Conservation (phyloP, 2,888 invertebrate species). For the Agrotis puta region DNA sequence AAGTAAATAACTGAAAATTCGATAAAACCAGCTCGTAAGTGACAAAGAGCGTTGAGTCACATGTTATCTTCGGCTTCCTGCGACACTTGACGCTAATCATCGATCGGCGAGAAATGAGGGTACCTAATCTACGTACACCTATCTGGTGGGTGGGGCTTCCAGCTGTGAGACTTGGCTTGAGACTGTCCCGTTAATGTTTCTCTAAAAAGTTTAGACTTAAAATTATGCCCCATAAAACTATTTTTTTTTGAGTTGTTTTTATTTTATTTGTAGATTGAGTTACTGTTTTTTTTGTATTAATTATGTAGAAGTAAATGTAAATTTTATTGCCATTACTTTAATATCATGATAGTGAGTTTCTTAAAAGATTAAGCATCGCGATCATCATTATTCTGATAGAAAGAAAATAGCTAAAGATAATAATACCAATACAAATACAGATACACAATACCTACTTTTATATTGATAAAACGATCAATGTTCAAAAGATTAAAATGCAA, state of each 20-base stretch:
- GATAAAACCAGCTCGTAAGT: constrained; percentile 44
- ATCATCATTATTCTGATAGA: neutral
- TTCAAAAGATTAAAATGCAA: neutral
- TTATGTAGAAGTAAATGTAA: too few relatives aligned
- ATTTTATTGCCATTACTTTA: neutral
- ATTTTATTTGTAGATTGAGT: too few relatives aligned
- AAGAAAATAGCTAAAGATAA: constrained; percentile 1
- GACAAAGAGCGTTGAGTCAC: constrained; percentile 78
- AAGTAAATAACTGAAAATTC: constrained; percentile 50
- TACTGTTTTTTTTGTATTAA: too few relatives aligned
- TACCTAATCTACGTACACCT: constrained; percentile 68
- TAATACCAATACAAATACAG: neutral
- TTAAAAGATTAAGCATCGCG: neutral
- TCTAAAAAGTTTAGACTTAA: neutral
- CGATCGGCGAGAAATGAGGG: constrained; percentile 78
- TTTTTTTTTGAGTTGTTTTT: too few relatives aligned
- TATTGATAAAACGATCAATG: neutral
- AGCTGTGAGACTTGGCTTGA: constrained; percentile 19
- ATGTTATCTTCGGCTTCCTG: constrained; percentile 78
- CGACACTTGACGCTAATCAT: constrained; percentile 69
- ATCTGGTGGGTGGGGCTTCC: constrained; percentile 59
- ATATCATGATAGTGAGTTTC: neutral
- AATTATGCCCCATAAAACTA: too few relatives aligned
- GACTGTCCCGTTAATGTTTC: constrained; percentile 30
- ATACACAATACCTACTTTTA: constrained; percentile 1